Evolutionary conservation across 2,113 vertebrate species (phyloP).

Genomic region (Oncorhynchus mykiss): DNA sequence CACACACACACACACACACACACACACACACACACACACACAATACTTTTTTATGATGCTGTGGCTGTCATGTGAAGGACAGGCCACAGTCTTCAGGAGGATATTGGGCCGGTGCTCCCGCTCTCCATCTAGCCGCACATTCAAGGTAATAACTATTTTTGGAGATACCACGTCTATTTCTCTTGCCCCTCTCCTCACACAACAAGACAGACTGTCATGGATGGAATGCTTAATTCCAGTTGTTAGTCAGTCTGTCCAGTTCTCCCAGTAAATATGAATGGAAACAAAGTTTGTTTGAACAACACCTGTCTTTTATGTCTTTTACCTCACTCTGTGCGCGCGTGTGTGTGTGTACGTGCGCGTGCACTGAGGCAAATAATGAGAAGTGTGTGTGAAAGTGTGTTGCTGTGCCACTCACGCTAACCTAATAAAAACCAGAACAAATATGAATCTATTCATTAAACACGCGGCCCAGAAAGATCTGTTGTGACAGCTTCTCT

Average conservation of each 20-base stretch:
- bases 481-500: conserved; percentile 70
- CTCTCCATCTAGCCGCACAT: conserved; percentile 54
- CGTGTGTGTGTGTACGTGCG: conserved; percentile 4
- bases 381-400: conserved; percentile 22
- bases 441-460: conserved; percentile 84
- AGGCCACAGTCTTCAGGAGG: conserved; percentile 63
- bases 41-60: not conserved
- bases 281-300: too few species aligned
- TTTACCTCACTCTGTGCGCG: not conserved
- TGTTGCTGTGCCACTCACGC: conserved; percentile 38
- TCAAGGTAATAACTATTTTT: conserved; percentile 70
- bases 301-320: too few species aligned
- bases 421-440: conserved; percentile 56
- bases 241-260: conserved; percentile 56
- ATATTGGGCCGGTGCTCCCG: conserved; percentile 63
- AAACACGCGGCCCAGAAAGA: conserved; percentile 67
- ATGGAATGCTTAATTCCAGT: conserved; percentile 57
- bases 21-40: not conserved
- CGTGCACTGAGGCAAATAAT: not conserved
- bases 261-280: conserved; percentile 46
- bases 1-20: conserved; percentile 7
- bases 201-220: conserved; percentile 48
- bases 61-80: conserved; percentile 59
- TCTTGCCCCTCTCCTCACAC: conserved; percentile 29
- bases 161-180: conserved; percentile 31